These are phyloP conservation scores for Cephalopachus bancanus DNA, from an alignment of 2,797 vertebrate species.

Conservation along the genomic window DNA sequence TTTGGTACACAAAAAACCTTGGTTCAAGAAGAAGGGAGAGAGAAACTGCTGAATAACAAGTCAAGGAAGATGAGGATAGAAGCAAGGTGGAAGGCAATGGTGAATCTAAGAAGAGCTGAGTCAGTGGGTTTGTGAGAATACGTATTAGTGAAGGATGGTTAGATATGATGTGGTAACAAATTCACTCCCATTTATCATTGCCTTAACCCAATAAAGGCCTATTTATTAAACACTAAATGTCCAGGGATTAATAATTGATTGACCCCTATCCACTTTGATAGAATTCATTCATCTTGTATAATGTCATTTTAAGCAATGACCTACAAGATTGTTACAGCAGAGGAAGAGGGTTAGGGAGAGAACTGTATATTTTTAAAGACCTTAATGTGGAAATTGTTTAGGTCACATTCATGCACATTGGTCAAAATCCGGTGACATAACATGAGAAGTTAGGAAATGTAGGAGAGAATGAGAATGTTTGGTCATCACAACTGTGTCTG, in stretches of 20 bases:
- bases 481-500: neutral
- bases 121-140: neutral
- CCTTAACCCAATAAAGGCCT: neutral
- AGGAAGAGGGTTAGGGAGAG: neutral
- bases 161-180: neutral
- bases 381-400: neutral
- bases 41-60: neutral
- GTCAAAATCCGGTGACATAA: neutral
- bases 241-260: neutral
- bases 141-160: neutral
- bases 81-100: neutral
- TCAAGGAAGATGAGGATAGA: neutral
- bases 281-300: neutral
- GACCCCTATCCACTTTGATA: neutral
- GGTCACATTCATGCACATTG: neutral
- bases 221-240: neutral
- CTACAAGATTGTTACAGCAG: neutral
- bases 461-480: neutral
- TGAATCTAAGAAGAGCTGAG: neutral
- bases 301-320: neutral
- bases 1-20: neutral
- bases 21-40: neutral
- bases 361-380: neutral
- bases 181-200: neutral
- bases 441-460: neutral